Evolutionary conservation across 2,888 invertebrate species (phyloP).

Genomic region (Cactoblastis cactorum): DNA sequence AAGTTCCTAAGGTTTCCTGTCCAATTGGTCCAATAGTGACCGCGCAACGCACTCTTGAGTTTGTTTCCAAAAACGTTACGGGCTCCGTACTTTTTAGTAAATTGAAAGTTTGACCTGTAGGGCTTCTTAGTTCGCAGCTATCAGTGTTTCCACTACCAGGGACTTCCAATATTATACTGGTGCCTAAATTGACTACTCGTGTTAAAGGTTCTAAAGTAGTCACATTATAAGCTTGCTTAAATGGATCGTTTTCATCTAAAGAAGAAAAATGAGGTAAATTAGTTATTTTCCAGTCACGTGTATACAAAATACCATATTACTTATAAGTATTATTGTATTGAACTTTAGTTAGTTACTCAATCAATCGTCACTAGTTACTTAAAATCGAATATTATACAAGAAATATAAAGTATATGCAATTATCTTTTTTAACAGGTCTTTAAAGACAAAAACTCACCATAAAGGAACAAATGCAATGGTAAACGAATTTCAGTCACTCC

Average conservation of each 20-base stretch:
- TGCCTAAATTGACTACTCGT: conserved; percentile 31
- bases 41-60: conserved; percentile 23
- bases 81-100: conserved; percentile 17
- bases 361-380: no score
- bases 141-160: conserved; percentile 25
- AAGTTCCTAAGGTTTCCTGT: conserved; percentile 33
- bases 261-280: conserved; percentile 15
- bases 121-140: conserved; percentile 29
- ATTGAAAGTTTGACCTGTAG: conserved; percentile 26
- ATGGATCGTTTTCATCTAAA: conserved; percentile 38
- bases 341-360: no score
- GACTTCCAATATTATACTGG: conserved; percentile 24
- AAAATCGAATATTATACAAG: no score
- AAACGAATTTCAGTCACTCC: conserved; percentile 28
- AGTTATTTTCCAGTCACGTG: background rate
- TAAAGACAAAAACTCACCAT: conserved; percentile 37
- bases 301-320: no score
- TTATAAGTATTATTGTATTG: no score
- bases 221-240: conserved; percentile 39
- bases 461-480: conserved; percentile 35
- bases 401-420: no score
- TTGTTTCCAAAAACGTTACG: conserved; percentile 24
- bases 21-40: conserved; percentile 33
- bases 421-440: no score
- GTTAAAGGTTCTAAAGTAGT: conserved; percentile 24